Evolutionary conservation across 2,888 invertebrate genomes (phyloP).

Genomic region (Cenopis cana): DNA sequence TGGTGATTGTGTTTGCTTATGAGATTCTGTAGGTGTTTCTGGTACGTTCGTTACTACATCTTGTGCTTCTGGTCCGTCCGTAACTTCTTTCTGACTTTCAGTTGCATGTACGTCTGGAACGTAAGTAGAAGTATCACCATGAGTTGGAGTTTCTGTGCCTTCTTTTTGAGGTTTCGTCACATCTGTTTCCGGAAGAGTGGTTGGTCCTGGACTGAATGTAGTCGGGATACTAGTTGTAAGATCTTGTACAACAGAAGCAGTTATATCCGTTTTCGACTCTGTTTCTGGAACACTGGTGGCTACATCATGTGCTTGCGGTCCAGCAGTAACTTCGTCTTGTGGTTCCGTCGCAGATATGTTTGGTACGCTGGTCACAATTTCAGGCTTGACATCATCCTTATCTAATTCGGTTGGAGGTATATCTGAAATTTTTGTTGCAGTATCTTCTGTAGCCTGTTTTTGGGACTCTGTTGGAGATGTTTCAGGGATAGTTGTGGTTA

Average conservation of each 20-base stretch:
- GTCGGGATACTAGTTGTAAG: conserved; percentile 27
- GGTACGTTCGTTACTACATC: conserved; percentile 13
- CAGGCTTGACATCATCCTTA: conserved; percentile 1
- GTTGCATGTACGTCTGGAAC: conserved; percentile 26
- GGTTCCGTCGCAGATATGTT: neutral
- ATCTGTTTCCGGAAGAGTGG: conserved; percentile 7
- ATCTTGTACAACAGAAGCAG: conserved; percentile 37
- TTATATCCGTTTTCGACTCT: neutral
- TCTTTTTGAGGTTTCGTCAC: conserved; percentile 26
- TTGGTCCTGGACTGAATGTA: neutral
- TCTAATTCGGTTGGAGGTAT: conserved; percentile 7
- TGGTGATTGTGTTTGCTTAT: conserved; percentile 20
- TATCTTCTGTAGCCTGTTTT: conserved; percentile 14
- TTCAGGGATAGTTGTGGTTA: conserved; percentile 17
- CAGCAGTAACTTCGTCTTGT: conserved; percentile 11
- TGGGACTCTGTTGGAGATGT: conserved; percentile 9
- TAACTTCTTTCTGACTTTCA: conserved; percentile 38
- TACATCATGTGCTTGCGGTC: conserved; percentile 38
- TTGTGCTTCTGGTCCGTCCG: conserved; percentile 37
- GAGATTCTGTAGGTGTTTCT: conserved; percentile 1
- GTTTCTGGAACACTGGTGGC: conserved; percentile 10
- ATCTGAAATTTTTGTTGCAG: conserved; percentile 2
- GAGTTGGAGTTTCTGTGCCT: conserved; percentile 41
- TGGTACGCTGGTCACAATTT: conserved; percentile 5
- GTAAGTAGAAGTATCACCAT: neutral